phyloP scores from a whole-genome alignment of 2,797 vertebrate genomes.

The Podarcis lilfordi region DNA sequence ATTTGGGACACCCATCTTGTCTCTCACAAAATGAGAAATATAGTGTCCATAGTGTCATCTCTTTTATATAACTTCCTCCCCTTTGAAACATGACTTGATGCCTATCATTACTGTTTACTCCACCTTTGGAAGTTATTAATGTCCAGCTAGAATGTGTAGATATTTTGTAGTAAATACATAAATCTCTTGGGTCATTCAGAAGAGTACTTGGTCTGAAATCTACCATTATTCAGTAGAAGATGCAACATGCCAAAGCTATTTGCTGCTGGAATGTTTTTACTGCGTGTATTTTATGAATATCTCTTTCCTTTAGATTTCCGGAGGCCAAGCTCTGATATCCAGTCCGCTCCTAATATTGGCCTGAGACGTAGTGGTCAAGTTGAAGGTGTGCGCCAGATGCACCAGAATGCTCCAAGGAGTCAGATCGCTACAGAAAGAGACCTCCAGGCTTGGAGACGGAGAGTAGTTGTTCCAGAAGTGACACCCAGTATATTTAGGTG shows the following conservation, averaged over 20 bases:
- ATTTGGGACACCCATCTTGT: not conserved
- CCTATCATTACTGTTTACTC: too few species aligned
- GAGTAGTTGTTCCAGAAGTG: slow-evolving; percentile 95
- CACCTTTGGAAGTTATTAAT: too few species aligned
- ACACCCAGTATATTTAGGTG: slow-evolving; percentile 85
- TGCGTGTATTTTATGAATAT: not conserved
- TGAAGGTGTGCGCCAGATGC: slow-evolving; percentile 96
- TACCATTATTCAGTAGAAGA: not conserved
- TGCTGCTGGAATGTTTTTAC: not conserved
- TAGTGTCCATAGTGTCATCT: too few species aligned
- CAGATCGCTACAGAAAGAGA: slow-evolving; percentile 96
- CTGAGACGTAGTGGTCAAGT: slow-evolving; percentile 94
- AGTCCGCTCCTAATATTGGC: slow-evolving; percentile 93
- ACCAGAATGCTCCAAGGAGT: slow-evolving; percentile 94
- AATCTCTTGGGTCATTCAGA: not conserved
- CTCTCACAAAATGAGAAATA: not conserved
- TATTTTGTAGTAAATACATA: not conserved
- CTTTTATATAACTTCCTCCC: too few species aligned
- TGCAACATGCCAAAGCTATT: not conserved
- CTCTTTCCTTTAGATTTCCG: slow-evolving; percentile 81
- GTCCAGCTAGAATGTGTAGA: too few species aligned
- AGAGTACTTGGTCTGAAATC: not conserved
- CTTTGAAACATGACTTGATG: too few species aligned
- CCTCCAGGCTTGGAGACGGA: slow-evolving; percentile 92
- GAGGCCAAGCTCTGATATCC: slow-evolving; percentile 88